Percentiles rank a stretch among this genome's conserved stretches.
These are phyloP conservation scores for Palythoa heliodiscus DNA, from an alignment of 92 coral and sea anemone species.

Conservation along the genomic window DNA sequence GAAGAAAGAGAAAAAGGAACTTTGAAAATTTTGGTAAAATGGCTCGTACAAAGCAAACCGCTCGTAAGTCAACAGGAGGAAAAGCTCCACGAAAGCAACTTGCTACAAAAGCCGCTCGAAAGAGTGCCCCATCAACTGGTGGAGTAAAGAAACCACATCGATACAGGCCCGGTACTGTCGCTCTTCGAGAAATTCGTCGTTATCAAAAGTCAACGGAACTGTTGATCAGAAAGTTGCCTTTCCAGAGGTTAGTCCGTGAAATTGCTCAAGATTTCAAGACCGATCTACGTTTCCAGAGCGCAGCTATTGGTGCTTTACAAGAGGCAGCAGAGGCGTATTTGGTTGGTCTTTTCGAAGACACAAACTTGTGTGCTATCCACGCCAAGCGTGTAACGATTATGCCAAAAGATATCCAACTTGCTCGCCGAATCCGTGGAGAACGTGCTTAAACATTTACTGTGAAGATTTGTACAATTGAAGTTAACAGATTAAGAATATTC, in stretches of 20 bases:
- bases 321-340: conserved; percentile 98
- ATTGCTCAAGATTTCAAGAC: conserved; percentile 99
- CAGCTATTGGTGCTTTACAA: conserved; percentile 98
- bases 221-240: conserved; percentile 98
- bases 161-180: conserved; percentile 99
- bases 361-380: conserved; percentile 99
- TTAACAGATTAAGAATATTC: conserved; percentile 21
- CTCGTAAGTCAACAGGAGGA: conserved; percentile 99
- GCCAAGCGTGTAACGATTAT: conserved; percentile 98
- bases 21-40: conserved; percentile 26
- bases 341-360: conserved; percentile 98
- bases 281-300: conserved; percentile 98
- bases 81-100: conserved; percentile 98
- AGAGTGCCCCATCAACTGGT: conserved; percentile 98
- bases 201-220: conserved; percentile 99
- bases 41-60: conserved; percentile 99
- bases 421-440: conserved; percentile 97
- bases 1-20: background rate
- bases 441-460: conserved; percentile 16
- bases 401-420: conserved; percentile 99
- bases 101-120: conserved; percentile 97
- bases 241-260: conserved; percentile 98
- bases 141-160: conserved; percentile 99
- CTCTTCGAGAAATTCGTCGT: conserved; percentile 99
- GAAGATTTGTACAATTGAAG: conserved; percentile 25